These are phyloP conservation scores for Dryococelus australis DNA, from an alignment of 2,888 invertebrate species.

Conservation along the genomic window DNA sequence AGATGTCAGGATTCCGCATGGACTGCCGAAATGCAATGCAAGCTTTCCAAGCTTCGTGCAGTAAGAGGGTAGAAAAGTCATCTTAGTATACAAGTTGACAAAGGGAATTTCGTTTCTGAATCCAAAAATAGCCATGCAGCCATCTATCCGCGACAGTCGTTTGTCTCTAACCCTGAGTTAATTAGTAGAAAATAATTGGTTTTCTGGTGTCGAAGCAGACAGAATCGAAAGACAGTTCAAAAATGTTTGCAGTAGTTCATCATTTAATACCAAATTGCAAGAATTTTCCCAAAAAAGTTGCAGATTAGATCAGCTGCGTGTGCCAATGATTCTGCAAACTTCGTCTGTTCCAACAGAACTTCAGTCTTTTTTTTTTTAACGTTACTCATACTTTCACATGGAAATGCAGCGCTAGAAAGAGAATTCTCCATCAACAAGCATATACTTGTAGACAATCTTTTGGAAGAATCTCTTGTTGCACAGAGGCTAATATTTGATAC, in stretches of 20 bases:
- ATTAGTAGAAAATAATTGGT: background rate
- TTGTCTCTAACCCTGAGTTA: background rate
- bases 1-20: background rate
- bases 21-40: slow-evolving; percentile 11
- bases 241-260: background rate
- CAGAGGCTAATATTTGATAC: background rate
- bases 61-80: background rate
- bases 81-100: background rate
- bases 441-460: background rate
- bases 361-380: background rate
- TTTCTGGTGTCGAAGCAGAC: background rate
- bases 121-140: background rate
- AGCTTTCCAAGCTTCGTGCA: background rate
- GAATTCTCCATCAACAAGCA: background rate
- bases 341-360: background rate
- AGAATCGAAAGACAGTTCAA: background rate
- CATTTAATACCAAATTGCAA: background rate
- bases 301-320: background rate
- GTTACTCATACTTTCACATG: background rate
- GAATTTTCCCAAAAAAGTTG: background rate
- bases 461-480: background rate
- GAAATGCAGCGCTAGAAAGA: background rate
- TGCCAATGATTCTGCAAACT: background rate
- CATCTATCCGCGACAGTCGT: background rate
- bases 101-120: background rate